Conservation (phyloP, 1,140 invertebrate genomes). For the Drosophila asahinai region DNA sequence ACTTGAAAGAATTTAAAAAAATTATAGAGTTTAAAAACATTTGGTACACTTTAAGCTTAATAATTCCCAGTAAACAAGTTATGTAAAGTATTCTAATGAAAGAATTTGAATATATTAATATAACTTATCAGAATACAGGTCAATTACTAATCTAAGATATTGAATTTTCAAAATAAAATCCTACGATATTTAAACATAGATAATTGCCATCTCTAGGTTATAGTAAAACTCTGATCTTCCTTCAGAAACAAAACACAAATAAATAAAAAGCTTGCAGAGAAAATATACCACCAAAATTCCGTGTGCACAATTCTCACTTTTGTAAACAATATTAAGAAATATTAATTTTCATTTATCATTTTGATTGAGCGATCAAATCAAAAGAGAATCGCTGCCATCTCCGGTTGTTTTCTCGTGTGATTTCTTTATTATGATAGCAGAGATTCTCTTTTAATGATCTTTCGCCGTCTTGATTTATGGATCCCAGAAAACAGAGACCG, state of each 20-base stretch:
- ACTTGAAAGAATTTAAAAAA: no score
- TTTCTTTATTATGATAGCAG: slow-evolving; percentile 83
- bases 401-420: slow-evolving; percentile 81
- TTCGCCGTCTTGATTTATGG: slow-evolving; percentile 76
- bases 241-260: neutral
- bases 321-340: slow-evolving; percentile 85
- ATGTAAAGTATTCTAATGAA: no score
- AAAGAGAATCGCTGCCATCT: slow-evolving; percentile 54
- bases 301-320: slow-evolving; percentile 84
- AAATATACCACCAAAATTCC: slow-evolving; percentile 38
- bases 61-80: no score
- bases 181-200: neutral
- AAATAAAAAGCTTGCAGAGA: slow-evolving; percentile 18
- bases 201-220: neutral
- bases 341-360: slow-evolving; percentile 85
- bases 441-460: slow-evolving; percentile 81
- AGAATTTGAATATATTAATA: no score
- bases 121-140: no score
- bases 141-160: no score
- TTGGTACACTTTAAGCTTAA: no score
- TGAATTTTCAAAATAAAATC: no score
- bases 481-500: slow-evolving; percentile 41
- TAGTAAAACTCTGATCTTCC: neutral
- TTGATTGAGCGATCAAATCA: slow-evolving; percentile 85
- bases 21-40: no score